phyloP scores from a whole-genome alignment of 2,113 vertebrate species.

The Cebus imitator region DNA sequence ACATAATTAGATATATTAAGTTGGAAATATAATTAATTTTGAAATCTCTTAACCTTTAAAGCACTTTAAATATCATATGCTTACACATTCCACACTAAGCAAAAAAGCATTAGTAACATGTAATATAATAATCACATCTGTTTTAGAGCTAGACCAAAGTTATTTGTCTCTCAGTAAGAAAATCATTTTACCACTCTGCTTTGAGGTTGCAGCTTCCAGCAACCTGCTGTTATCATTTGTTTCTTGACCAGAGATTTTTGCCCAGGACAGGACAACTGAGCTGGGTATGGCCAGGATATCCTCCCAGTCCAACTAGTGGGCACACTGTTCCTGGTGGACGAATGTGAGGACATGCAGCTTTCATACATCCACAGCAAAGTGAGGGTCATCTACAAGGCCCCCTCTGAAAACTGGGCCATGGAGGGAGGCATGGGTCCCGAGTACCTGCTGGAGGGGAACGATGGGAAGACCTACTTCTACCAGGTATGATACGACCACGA shows the following conservation, averaged over 20 bases:
- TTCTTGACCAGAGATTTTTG: neutral
- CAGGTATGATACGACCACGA: conserved; percentile 96
- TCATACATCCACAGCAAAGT: conserved; percentile 95
- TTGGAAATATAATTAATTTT: neutral
- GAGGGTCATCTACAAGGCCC: conserved; percentile 89
- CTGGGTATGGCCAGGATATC: neutral
- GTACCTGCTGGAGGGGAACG: conserved; percentile 89
- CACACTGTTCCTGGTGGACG: conserved; percentile 92
- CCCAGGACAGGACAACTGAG: neutral
- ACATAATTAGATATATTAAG: neutral
- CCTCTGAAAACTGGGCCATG: conserved; percentile 92
- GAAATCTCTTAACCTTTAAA: neutral
- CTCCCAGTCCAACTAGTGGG: neutral
- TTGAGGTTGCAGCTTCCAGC: neutral
- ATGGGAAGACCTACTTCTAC: conserved; percentile 96
- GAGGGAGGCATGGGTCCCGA: conserved; percentile 93
- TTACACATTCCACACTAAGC: neutral
- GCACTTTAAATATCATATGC: neutral
- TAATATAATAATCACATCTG: neutral
- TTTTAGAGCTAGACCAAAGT: neutral
- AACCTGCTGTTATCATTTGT: neutral
- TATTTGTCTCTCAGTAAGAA: neutral
- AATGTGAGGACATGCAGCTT: conserved; percentile 97
- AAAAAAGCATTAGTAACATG: neutral
- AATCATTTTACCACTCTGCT: neutral